Evolutionary conservation across 1,140 invertebrate species (phyloP), one percentile per base, ranked within the genome.

Genomic region (Tenebrio molitor): DNA sequence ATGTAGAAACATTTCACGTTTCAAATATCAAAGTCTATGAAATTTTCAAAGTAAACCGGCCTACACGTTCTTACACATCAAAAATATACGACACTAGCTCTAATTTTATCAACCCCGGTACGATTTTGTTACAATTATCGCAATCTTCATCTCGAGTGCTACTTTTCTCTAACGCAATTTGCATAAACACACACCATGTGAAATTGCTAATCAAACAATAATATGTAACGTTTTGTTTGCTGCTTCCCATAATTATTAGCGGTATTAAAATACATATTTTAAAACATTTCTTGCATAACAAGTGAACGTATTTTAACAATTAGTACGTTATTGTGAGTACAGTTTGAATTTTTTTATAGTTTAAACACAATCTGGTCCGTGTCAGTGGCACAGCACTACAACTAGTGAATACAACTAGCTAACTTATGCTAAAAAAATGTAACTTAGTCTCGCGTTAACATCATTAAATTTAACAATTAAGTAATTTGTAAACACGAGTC

Each of bases 11-110:
- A 42, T 66, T 66, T 66, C 64, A 66, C 36, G 64, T 66, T 41
- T 66, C 64, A 44, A 66, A 66, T 66, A 66, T 66, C 64, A 66
- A 66, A 66, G 36, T 42, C 64, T 44, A 25, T 41, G 21, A 65
- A 42, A 65, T 65, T 65, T 65, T 58, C 50, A 29, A 58, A 58
- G 50, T 58, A 58, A 58, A 58, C 50, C 50, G 19, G 50, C 50
- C 29, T 58, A 29, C 50, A 58, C 50, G 50, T 15, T 58, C 50
- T 58, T 58, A n/a, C 15, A 12, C 21, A 58, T 29, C 29, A 58
- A 58, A 58, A 58, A 58, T 58, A 58, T 58, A 58, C 29, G 21
- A 58, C 50, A 50, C 19, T 50, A 50, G 15, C 19, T 8, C n/a
- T n/a, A n/a, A n/a, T n/a, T n/a, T n/a, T n/a, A n/a, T n/a, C n/a